A percentile compares a stretch with the other conserved stretches of the same genome.
phyloP scores from a whole-genome alignment of 2,113 vertebrate species.

The Phalacrocorax aristotelis region DNA sequence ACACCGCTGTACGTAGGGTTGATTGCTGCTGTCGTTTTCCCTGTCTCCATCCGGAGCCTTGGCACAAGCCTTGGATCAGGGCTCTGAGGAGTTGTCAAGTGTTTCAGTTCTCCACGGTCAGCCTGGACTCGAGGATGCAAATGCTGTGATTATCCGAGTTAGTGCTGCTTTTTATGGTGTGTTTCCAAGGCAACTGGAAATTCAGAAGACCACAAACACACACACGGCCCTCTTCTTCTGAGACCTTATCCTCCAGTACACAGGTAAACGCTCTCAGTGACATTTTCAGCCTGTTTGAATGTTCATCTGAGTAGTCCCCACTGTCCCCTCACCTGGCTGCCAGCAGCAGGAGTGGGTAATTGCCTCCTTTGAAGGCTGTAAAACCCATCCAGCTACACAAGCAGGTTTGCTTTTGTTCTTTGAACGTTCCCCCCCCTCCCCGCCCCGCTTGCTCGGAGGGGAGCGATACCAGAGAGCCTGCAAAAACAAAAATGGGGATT shows the following conservation, averaged over 20 bases:
- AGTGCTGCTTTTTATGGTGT: neutral
- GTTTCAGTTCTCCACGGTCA: neutral
- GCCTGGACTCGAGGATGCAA: neutral
- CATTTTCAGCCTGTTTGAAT: neutral
- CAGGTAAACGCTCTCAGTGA: neutral
- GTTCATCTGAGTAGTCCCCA: neutral
- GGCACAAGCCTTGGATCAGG: neutral
- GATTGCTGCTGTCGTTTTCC: neutral
- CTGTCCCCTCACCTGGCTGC: neutral
- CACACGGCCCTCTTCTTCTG: neutral
- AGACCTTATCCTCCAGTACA: neutral
- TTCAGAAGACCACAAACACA: neutral
- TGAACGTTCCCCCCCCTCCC: neutral
- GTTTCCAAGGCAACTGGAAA: conserved; percentile 49
- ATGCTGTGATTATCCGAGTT: neutral
- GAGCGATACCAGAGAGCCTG: neutral
- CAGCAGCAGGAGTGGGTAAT: neutral
- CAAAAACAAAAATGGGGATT: neutral
- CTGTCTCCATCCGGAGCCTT: neutral
- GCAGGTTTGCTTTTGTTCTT: neutral
- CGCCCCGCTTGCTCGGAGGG: rapidly evolving
- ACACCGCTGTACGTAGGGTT: rapidly evolving
- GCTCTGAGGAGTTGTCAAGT: neutral
- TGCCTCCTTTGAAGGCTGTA: neutral
- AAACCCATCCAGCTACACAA: neutral